Evolutionary conservation across 1,140 invertebrate genomes (phyloP).

Genomic region (Drosophila athabasca): DNA sequence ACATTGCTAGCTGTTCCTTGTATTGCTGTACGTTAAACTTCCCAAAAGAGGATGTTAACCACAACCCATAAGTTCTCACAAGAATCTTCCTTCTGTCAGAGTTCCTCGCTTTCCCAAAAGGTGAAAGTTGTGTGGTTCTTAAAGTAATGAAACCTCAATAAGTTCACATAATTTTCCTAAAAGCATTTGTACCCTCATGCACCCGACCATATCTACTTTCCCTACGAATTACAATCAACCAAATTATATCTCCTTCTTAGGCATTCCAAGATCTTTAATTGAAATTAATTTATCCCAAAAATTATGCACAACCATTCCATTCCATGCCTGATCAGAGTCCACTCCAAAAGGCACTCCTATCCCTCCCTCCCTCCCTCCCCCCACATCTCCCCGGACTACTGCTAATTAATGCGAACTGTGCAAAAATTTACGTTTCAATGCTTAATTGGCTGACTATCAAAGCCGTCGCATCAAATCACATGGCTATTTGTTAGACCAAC

Average conservation of each 20-base stretch:
- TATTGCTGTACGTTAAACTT: too few species aligned
- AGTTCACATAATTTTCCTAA: too few species aligned
- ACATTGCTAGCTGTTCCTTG: too few species aligned
- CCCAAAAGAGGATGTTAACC: too few species aligned
- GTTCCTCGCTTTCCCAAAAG: too few species aligned
- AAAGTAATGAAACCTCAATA: too few species aligned
- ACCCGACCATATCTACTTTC: background rate
- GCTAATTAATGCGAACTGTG: constrained; percentile 73
- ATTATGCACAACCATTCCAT: constrained; percentile 8
- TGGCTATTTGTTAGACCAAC: constrained; percentile 79
- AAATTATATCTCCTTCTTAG: too few species aligned
- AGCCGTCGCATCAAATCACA: constrained; percentile 80
- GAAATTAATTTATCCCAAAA: constrained; percentile 41
- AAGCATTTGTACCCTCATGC: too few species aligned
- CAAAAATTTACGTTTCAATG: constrained; percentile 80
- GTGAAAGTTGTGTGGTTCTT: too few species aligned
- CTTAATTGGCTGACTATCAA: constrained; percentile 77
- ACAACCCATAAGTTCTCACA: too few species aligned
- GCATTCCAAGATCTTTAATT: background rate
- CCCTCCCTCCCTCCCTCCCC: background rate
- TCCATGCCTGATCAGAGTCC: background rate
- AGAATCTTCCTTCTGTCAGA: too few species aligned
- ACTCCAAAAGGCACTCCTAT: constrained; percentile 21
- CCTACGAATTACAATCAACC: background rate
- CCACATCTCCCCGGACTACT: constrained; percentile 13